These are phyloP conservation scores for Thunnus maccoyii DNA, from an alignment of 2,113 vertebrate genomes.

Conservation along the genomic window DNA sequence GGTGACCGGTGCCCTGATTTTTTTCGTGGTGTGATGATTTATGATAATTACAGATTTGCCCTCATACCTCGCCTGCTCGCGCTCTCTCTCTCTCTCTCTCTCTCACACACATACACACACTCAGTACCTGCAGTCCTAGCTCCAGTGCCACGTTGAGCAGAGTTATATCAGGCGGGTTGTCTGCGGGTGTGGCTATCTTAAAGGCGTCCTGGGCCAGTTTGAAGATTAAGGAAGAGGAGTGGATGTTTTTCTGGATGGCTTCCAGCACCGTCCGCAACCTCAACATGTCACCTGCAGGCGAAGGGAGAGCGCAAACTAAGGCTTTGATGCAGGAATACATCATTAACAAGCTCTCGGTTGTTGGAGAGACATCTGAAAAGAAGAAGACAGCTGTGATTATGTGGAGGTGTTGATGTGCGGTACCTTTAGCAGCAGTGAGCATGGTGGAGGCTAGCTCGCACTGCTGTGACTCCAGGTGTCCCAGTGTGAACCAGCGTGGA, in stretches of 20 bases:
- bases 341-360: background rate
- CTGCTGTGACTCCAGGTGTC: conserved; percentile 98
- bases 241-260: conserved; percentile 98
- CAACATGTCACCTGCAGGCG: conserved; percentile 91
- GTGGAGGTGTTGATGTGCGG: background rate
- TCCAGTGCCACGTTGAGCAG: conserved; percentile 97
- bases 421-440: conserved; percentile 91
- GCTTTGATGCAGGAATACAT: background rate
- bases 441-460: conserved; percentile 98
- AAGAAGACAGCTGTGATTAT: background rate
- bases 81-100: conserved; percentile 2
- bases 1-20: conserved; percentile 31
- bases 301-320: conserved; percentile 5
- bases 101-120: conserved; percentile 13
- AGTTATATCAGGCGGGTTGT: conserved; percentile 94
- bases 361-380: background rate
- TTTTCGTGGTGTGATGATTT: conserved; percentile 45
- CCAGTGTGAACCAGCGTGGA: conserved; percentile 98
- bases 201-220: conserved; percentile 99
- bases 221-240: conserved; percentile 98
- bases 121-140: conserved; percentile 94
- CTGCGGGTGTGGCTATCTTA: conserved; percentile 96
- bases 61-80: background rate
- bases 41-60: conserved; percentile 37
- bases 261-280: conserved; percentile 95